Evolutionary conservation across 1,140 invertebrate species (phyloP).

Genomic region (Sipha flava): DNA sequence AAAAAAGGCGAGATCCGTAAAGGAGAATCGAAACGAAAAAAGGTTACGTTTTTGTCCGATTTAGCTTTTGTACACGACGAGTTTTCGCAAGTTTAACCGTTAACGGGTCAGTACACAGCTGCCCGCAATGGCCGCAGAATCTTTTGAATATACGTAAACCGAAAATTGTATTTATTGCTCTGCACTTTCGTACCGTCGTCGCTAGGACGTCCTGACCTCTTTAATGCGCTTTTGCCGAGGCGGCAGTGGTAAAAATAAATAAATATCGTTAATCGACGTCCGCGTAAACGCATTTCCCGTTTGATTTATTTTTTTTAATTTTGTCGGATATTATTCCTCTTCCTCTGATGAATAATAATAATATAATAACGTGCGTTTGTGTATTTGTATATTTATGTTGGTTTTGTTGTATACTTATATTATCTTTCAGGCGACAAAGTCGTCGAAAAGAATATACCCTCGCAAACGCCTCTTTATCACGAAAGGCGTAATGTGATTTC

Average conservation of each 20-base stretch:
- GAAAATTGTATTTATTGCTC: neutral
- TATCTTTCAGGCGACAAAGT: no score
- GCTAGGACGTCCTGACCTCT: neutral
- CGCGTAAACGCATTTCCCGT: neutral
- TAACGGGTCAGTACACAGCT: conserved; percentile 7
- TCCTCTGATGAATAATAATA: no score
- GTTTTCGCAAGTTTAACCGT: conserved; percentile 17
- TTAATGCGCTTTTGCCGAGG: neutral
- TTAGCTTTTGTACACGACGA: neutral
- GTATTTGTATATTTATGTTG: no score
- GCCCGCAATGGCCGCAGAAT: neutral
- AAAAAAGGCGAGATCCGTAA: neutral
- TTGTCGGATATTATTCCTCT: no score
- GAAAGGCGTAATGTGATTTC: no score
- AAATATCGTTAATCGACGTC: neutral
- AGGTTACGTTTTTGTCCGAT: neutral
- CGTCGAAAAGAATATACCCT: no score
- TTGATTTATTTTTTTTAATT: neutral
- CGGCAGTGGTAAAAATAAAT: no score
- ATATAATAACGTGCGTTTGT: no score
- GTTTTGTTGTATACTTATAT: no score
- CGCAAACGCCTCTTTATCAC: no score
- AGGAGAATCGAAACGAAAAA: neutral
- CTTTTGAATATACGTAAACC: neutral
- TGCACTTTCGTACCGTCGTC: neutral